A percentile compares a stretch with the other conserved stretches of the same genome.
phyloP scores from a whole-genome alignment of 1,140 invertebrate species.

The Ceratosolen solmsi region DNA sequence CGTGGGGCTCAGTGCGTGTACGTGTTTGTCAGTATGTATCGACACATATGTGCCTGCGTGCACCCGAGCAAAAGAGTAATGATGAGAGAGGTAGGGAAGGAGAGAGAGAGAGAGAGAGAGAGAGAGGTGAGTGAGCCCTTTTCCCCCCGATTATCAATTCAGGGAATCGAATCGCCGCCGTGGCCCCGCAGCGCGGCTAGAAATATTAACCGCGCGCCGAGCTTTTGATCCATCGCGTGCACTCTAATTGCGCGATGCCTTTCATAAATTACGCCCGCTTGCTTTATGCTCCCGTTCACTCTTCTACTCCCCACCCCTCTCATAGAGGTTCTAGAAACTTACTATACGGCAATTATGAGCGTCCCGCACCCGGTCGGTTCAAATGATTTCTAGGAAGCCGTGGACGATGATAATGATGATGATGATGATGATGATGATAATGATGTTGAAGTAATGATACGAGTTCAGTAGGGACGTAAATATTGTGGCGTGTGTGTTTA shows the following conservation, averaged over 20 bases:
- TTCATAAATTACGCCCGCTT: constrained; percentile 43
- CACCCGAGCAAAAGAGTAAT: not conserved
- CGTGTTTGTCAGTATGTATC: too few relatives aligned
- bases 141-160: constrained; percentile 35
- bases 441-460: constrained; percentile 6
- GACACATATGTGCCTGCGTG: too few relatives aligned
- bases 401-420: constrained; percentile 4
- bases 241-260: constrained; percentile 44
- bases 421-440: constrained; percentile 10
- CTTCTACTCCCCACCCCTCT: not conserved
- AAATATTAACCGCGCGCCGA: not conserved
- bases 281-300: constrained; percentile 6
- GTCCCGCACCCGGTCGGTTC: constrained; percentile 3
- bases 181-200: not conserved
- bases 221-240: constrained; percentile 50
- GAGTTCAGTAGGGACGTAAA: constrained; percentile 20
- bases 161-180: constrained; percentile 22
- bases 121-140: not conserved
- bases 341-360: constrained; percentile 37
- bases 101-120: constrained; percentile 18
- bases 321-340: constrained; percentile 34
- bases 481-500: not conserved
- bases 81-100: not conserved
- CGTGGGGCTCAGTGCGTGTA: too few relatives aligned
- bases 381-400: constrained; percentile 44